Percentiles rank a stretch among this genome's conserved stretches.
Conservation (phyloP, 2,113 vertebrate genomes). For the Crotalus horridus region DNA sequence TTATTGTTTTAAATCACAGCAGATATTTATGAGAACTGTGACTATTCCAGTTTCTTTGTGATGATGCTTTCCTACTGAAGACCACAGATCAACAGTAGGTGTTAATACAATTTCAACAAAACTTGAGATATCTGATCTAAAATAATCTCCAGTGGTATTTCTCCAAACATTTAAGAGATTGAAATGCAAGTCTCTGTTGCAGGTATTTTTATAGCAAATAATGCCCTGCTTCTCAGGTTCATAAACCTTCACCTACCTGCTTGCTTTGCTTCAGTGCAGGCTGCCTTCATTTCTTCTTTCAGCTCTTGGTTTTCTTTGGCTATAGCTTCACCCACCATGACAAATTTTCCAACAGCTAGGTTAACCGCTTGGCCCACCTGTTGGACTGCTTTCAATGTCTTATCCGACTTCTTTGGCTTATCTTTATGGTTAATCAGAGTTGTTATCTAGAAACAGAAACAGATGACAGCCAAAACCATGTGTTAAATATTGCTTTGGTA, state of each 20-base stretch:
- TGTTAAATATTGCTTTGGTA: neutral
- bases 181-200: neutral
- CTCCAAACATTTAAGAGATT: neutral
- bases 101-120: slow-evolving; percentile 4
- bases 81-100: neutral
- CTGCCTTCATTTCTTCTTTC: slow-evolving; percentile 93
- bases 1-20: neutral
- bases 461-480: neutral
- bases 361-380: slow-evolving; percentile 92
- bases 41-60: neutral
- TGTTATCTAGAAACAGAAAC: slow-evolving; percentile 83
- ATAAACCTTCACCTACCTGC: slow-evolving; percentile 78
- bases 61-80: neutral
- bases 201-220: neutral
- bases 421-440: slow-evolving; percentile 98
- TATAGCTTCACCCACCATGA: slow-evolving; percentile 94
- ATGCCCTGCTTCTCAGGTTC: neutral
- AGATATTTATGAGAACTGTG: neutral
- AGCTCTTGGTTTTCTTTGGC: slow-evolving; percentile 91
- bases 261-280: slow-evolving; percentile 89
- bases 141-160: neutral
- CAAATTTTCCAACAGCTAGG: slow-evolving; percentile 91
- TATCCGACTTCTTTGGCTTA: slow-evolving; percentile 93
- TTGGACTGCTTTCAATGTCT: slow-evolving; percentile 90
- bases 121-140: neutral